phyloP scores from a whole-genome alignment of 2,113 vertebrate genomes.

The Pangasianodon gigas region DNA sequence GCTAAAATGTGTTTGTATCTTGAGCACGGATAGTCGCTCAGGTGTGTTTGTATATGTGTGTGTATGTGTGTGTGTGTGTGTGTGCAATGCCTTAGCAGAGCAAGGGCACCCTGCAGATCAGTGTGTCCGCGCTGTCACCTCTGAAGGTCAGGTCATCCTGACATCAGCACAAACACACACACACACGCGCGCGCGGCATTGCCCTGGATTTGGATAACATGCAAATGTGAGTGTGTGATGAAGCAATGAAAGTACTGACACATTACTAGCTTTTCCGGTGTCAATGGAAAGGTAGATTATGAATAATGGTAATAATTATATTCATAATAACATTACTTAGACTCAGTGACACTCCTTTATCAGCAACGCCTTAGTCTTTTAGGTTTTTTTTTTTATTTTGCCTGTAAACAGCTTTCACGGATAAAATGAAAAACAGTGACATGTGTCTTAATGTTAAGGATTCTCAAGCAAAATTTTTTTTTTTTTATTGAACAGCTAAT shows the following conservation, averaged over 20 bases:
- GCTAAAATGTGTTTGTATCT: background rate
- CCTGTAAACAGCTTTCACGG: background rate
- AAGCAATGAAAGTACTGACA: conserved; percentile 54
- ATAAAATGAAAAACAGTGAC: background rate
- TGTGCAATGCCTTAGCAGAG: background rate
- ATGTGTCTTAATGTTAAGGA: no score
- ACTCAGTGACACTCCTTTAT: background rate
- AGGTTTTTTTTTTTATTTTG: background rate
- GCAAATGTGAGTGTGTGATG: conserved; percentile 18
- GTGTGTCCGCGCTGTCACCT: background rate
- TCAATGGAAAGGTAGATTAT: conserved; percentile 22
- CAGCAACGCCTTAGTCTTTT: background rate
- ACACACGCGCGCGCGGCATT: background rate
- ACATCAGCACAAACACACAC: background rate
- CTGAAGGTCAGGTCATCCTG: conserved; percentile 3
- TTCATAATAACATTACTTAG: background rate
- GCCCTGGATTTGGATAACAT: background rate
- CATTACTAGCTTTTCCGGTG: conserved; percentile 67
- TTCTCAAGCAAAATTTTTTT: no score
- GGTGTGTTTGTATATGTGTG: background rate
- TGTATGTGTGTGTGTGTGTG: background rate
- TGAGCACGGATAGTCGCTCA: background rate
- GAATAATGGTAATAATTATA: conserved; percentile 16
- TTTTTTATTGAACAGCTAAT: background rate
- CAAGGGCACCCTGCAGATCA: background rate